These are phyloP conservation scores for Malurus leucopterus DNA, from an alignment of 2,797 vertebrate species.

Conservation along the genomic window DNA sequence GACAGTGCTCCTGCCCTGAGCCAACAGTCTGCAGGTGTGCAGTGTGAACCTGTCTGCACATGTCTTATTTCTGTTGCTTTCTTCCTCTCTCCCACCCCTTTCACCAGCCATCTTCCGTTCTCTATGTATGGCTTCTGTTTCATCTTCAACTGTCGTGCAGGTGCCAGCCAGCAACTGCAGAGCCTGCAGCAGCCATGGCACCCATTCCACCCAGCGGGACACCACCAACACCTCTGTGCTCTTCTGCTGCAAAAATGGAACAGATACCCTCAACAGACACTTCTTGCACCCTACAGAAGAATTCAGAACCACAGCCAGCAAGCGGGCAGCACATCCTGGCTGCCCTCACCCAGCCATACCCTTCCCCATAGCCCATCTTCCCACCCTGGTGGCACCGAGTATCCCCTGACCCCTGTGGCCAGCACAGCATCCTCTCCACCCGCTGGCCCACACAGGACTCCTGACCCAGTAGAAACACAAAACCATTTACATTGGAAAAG, in stretches of 20 bases:
- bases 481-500: background rate
- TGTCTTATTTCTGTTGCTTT: background rate
- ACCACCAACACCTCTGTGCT: background rate
- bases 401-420: background rate
- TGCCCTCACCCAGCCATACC: background rate
- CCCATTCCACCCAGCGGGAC: fast-evolving
- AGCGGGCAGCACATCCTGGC: background rate
- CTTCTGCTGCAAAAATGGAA: background rate
- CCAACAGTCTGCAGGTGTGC: background rate
- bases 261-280: background rate
- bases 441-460: background rate
- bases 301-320: fast-evolving
- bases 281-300: background rate
- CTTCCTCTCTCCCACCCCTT: background rate
- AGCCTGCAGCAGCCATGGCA: background rate
- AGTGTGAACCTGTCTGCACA: background rate
- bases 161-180: background rate
- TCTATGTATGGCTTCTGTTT: background rate
- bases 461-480: background rate
- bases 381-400: background rate
- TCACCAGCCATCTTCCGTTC: background rate
- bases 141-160: background rate
- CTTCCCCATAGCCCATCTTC: background rate
- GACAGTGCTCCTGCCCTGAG: background rate
- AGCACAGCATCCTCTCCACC: fast-evolving